Percentiles rank a stretch among this genome's conserved stretches.
Conservation (phyloP, 2,797 vertebrate genomes). For the Mionectes olivaceus region DNA sequence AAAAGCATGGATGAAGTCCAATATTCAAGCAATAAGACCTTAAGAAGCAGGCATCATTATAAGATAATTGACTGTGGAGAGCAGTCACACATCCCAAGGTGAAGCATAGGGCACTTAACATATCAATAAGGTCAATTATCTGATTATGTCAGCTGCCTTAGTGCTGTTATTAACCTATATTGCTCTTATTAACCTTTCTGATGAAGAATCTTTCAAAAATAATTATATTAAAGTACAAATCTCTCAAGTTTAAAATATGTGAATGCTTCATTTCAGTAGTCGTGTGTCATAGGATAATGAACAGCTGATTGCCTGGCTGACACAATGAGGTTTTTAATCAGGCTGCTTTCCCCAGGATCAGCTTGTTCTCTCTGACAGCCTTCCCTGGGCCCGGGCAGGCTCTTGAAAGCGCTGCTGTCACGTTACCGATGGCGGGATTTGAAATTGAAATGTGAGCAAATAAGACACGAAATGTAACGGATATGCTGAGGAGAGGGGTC, state of each 20-base stretch:
- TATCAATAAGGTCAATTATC: slow-evolving; percentile 81
- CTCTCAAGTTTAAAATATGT: slow-evolving; percentile 72
- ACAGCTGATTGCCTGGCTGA: slow-evolving; percentile 65
- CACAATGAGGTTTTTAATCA: slow-evolving; percentile 71
- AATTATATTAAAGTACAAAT: slow-evolving; percentile 80
- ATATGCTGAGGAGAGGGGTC: slow-evolving; percentile 27
- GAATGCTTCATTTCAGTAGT: slow-evolving; percentile 71
- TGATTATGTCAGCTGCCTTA: slow-evolving; percentile 68
- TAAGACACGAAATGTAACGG: slow-evolving; percentile 46
- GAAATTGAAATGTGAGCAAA: slow-evolving; percentile 72
- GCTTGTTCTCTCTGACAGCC: slow-evolving; percentile 25
- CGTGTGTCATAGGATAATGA: slow-evolving; percentile 71
- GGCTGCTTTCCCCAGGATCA: slow-evolving; percentile 38
- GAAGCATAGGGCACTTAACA: slow-evolving; percentile 72
- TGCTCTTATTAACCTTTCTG: slow-evolving; percentile 81
- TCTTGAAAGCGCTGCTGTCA: slow-evolving; percentile 61
- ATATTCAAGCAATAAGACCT: slow-evolving; percentile 2
- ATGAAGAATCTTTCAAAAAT: slow-evolving; percentile 82
- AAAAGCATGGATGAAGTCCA: neutral
- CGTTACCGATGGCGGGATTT: slow-evolving; percentile 50
- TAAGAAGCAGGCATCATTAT: slow-evolving; percentile 52
- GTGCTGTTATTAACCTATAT: slow-evolving; percentile 75
- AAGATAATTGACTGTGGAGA: slow-evolving; percentile 72
- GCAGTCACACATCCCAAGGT: slow-evolving; percentile 67
- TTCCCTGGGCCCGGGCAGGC: slow-evolving; percentile 21